A percentile compares a stretch with the other conserved stretches of the same genome.
These are phyloP conservation scores for Nannobrachium achirus DNA, from an alignment of 2,113 vertebrate species.

Conservation along the genomic window DNA sequence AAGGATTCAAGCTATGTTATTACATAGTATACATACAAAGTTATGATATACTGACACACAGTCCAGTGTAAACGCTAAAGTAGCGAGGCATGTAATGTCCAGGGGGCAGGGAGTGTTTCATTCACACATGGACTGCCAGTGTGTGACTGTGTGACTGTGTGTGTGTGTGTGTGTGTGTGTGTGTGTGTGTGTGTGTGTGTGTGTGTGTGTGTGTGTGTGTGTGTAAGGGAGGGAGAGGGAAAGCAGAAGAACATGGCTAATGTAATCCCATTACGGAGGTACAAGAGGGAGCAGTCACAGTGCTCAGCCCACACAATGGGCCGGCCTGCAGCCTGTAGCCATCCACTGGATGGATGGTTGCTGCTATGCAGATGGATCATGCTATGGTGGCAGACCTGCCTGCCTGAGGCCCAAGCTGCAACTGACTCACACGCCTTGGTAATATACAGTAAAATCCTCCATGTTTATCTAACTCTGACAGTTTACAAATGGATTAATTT, in stretches of 20 bases:
- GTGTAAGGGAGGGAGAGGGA: conserved; percentile 56
- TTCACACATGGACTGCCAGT: conserved; percentile 40
- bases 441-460: conserved; percentile 25
- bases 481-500: too few species aligned
- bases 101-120: conserved; percentile 57
- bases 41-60: conserved; percentile 26
- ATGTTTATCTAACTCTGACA: too few species aligned
- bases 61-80: conserved; percentile 46
- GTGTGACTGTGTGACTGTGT: too few species aligned
- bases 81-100: conserved; percentile 40
- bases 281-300: conserved; percentile 80
- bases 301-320: conserved; percentile 78
- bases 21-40: background rate
- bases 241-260: conserved; percentile 70
- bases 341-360: conserved; percentile 72
- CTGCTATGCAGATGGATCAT: conserved; percentile 77
- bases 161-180: conserved; percentile 11
- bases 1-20: background rate
- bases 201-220: conserved; percentile 36
- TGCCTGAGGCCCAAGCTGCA: conserved; percentile 62
- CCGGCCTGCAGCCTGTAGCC: conserved; percentile 73
- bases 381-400: conserved; percentile 55
- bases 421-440: conserved; percentile 59
- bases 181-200: conserved; percentile 9
- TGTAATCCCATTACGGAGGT: conserved; percentile 80